Evolutionary conservation across 2,888 invertebrate species (phyloP).

Genomic region (Ophion obscuratus): DNA sequence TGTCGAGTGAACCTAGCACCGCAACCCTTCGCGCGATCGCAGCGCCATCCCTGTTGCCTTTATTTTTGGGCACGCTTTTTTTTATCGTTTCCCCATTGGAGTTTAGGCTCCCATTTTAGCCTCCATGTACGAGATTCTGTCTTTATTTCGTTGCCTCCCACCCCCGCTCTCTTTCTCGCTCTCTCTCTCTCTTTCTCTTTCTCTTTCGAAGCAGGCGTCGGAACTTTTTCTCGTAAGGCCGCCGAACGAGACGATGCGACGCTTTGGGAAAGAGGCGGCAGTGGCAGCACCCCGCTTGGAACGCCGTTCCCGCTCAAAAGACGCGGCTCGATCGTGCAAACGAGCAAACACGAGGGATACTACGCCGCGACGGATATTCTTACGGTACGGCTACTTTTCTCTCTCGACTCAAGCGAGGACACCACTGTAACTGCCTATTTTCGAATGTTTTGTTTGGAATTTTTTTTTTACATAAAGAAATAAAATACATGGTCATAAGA

Average conservation of each 20-base stretch:
- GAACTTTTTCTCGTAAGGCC: conserved; percentile 86
- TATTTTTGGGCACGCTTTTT: too few species aligned
- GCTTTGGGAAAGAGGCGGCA: background rate
- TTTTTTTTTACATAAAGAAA: too few species aligned
- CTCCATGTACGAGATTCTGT: too few species aligned
- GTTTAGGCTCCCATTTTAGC: too few species aligned
- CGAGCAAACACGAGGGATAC: conserved; percentile 86
- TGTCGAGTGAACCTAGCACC: too few species aligned
- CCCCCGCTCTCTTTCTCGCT: background rate
- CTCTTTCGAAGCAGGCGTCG: conserved; percentile 70
- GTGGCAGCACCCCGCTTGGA: conserved; percentile 38
- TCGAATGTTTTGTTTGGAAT: too few species aligned
- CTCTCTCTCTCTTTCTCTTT: background rate
- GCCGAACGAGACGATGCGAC: conserved; percentile 85
- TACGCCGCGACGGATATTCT: conserved; percentile 93
- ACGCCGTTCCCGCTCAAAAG: conserved; percentile 77
- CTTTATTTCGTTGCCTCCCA: background rate
- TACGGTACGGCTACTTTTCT: conserved; percentile 84
- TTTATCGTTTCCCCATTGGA: too few species aligned
- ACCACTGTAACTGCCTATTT: too few species aligned
- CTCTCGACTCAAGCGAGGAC: background rate
- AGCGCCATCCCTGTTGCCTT: too few species aligned
- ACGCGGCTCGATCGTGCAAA: conserved; percentile 70
- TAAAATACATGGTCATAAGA: too few species aligned
- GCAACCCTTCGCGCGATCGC: too few species aligned